phyloP scores from a whole-genome alignment of 2,113 vertebrate species.

The Ammodramus savannarum region DNA sequence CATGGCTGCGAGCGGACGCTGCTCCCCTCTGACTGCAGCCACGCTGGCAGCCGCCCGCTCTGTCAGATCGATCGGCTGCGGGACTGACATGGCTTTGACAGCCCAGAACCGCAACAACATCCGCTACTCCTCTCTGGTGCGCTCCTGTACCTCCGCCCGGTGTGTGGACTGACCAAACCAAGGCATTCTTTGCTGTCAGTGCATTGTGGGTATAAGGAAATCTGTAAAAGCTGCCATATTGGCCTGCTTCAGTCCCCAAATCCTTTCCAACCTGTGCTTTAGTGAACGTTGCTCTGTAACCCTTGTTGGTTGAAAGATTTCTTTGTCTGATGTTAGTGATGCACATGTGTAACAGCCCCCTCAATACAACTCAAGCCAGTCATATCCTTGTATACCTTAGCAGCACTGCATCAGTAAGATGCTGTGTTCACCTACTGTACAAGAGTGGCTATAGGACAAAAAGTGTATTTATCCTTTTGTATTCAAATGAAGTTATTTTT shows the following conservation, averaged over 20 bases:
- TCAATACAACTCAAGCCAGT: slow-evolving; percentile 70
- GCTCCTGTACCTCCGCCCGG: slow-evolving; percentile 55
- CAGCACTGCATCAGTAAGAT: slow-evolving; percentile 68
- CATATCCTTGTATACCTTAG: slow-evolving; percentile 78
- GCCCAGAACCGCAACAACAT: not conserved
- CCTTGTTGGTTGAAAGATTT: slow-evolving; percentile 89
- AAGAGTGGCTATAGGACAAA: slow-evolving; percentile 81
- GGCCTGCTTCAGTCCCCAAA: slow-evolving; percentile 71
- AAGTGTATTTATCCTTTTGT: slow-evolving; percentile 97
- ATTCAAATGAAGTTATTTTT: slow-evolving; percentile 98
- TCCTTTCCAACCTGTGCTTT: slow-evolving; percentile 87
- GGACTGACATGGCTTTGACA: slow-evolving; percentile 43
- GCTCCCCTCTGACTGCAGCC: slow-evolving; percentile 66
- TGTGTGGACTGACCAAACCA: slow-evolving; percentile 73
- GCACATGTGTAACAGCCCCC: slow-evolving; percentile 86
- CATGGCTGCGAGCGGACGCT: slow-evolving; percentile 70
- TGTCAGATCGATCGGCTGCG: slow-evolving; percentile 26
- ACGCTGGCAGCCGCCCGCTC: slow-evolving; percentile 70
- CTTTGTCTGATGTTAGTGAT: slow-evolving; percentile 93
- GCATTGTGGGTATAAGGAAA: slow-evolving; percentile 89
- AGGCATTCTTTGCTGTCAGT: slow-evolving; percentile 90
- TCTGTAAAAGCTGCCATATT: slow-evolving; percentile 82
- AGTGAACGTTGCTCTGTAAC: slow-evolving; percentile 93
- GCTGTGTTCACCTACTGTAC: slow-evolving; percentile 76
- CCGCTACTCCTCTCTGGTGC: slow-evolving; percentile 59